Evolutionary conservation across 2,113 vertebrate genomes (phyloP), one percentile per base, ranked within the genome.

Genomic region (Perccottus glenii): DNA sequence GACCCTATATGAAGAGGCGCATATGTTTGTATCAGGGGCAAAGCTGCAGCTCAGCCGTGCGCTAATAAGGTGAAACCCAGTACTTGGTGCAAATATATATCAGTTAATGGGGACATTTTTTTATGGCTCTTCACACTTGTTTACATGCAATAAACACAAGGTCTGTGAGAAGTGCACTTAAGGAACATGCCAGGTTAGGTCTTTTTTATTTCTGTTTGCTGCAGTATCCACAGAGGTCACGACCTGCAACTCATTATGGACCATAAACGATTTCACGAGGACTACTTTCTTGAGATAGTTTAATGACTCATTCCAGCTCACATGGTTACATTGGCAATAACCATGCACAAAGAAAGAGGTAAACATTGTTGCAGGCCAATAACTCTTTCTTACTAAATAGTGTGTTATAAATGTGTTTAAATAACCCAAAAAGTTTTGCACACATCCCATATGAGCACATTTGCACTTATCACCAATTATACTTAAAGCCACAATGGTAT

Each of bases 81-180:
- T 70, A 79, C 82, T 85, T 79, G 65, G 74, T 32, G 52, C 63
- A 77, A 81, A 70, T 74, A 64, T 58, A 80, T 63, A 75, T 35
- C 42, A 55, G 45, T 72, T 62, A 33, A 46, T 70, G 59, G 56
- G 77, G 55, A 32, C 74, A 9, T 84, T 77, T 84, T 82, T 73
- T 83, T 76, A 45, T 64, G 40, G 52, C 58, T 67, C 57, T 72
- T 82, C 50, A 44, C 67, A 77, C 48, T 72, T 83, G 78, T 79
- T 82, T 75, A 75, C 70, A 81, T 71, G 58, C 69, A 77, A 69
- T 81, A 77, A 85, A 81, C 45, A 16, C 52, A 19, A 48, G 19
- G 19, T 27, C 19, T 27, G 19, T 2, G 19, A 58, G 53, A 63
- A 73, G 47, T 83, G 40, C 42, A 77, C 78, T 77, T 57, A 78